Conservation (phyloP, 2,797 vertebrate genomes). For the Pangasius krempfi region DNA sequence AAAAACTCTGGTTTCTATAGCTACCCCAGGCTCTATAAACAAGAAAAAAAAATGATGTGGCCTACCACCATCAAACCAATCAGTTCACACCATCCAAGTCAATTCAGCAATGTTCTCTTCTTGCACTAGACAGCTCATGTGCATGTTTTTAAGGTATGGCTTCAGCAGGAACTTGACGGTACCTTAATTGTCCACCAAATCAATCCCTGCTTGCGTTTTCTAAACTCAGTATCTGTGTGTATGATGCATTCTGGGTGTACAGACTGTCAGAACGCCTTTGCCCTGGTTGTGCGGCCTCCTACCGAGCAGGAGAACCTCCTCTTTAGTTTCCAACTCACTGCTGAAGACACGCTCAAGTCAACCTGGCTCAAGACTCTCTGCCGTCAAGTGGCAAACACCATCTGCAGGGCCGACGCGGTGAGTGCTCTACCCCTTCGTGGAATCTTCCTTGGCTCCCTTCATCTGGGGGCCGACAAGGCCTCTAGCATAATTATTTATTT, state of each 20-base stretch:
- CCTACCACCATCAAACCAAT: neutral
- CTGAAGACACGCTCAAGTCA: slow-evolving; percentile 87
- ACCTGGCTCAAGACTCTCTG: slow-evolving; percentile 89
- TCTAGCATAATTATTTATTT: slow-evolving; percentile 59
- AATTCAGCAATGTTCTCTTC: neutral
- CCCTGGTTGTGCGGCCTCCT: slow-evolving; percentile 91
- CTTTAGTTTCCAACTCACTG: slow-evolving; percentile 92
- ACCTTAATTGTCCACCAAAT: neutral
- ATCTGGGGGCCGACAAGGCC: slow-evolving; percentile 27
- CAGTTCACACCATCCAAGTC: too few relatives aligned
- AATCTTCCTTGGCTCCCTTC: slow-evolving; percentile 34
- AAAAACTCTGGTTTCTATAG: neutral
- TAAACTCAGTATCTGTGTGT: slow-evolving; percentile 1
- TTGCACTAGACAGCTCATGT: neutral
- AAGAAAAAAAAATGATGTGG: neutral
- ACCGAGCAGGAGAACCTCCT: slow-evolving; percentile 93
- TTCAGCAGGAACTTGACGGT: neutral
- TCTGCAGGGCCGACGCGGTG: slow-evolving; percentile 95
- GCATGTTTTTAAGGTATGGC: neutral
- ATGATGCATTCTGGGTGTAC: slow-evolving; percentile 16
- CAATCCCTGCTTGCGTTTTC: neutral
- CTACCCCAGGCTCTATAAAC: neutral
- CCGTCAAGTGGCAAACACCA: slow-evolving; percentile 95
- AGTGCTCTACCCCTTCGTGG: slow-evolving; percentile 65
- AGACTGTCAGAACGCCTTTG: slow-evolving; percentile 95